A percentile compares a stretch with the other conserved stretches of the same genome.
These are phyloP conservation scores for Cynoglossus semilaevis DNA, from an alignment of 2,113 vertebrate genomes.

Conservation along the genomic window DNA sequence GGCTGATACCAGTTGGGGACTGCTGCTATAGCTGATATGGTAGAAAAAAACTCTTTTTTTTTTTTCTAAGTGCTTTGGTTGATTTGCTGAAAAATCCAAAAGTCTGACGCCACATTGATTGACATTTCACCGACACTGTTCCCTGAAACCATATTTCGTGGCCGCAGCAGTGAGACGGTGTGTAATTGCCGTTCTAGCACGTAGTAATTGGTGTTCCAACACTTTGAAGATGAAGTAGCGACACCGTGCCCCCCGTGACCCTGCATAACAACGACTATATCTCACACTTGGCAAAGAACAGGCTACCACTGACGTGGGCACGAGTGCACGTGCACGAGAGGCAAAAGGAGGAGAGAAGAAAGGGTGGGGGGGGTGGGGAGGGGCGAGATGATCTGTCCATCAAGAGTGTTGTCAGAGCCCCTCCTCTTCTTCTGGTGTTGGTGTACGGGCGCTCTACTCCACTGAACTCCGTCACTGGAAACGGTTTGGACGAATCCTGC, in stretches of 20 bases:
- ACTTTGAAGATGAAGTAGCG: slow-evolving; percentile 48
- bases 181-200: slow-evolving; percentile 60
- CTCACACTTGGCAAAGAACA: slow-evolving; percentile 53
- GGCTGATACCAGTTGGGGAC: no score
- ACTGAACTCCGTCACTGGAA: slow-evolving; percentile 54
- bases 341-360: slow-evolving; percentile 4
- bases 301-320: slow-evolving; percentile 12
- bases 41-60: no score
- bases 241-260: slow-evolving; percentile 52
- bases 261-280: slow-evolving; percentile 38
- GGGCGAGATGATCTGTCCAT: slow-evolving; percentile 51
- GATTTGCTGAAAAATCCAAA: background rate
- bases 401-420: slow-evolving; percentile 33
- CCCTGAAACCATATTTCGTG: slow-evolving; percentile 1
- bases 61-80: no score
- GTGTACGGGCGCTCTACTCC: slow-evolving; percentile 54
- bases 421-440: slow-evolving; percentile 43
- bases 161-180: slow-evolving; percentile 17
- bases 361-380: slow-evolving; percentile 17
- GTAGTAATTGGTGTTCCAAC: slow-evolving; percentile 64
- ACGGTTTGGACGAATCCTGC: slow-evolving; percentile 34
- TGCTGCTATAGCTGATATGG: no score
- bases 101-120: background rate
- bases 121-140: background rate
- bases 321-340: background rate